Evolutionary conservation across 2,888 invertebrate species (phyloP).

Genomic region (Tolmerus cingulatus): DNA sequence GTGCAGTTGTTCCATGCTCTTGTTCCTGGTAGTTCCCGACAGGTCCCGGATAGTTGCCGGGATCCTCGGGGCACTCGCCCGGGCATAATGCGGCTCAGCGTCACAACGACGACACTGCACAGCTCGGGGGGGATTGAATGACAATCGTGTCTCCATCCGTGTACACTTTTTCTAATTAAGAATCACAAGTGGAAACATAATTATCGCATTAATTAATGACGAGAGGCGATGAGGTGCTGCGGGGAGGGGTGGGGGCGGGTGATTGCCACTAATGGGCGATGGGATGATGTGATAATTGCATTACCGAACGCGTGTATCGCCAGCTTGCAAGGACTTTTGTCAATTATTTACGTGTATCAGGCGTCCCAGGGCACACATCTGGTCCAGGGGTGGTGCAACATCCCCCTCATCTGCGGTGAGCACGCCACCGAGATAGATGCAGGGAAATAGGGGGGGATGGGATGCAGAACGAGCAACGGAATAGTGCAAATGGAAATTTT

Average conservation of each 20-base stretch:
- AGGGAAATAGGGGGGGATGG: neutral
- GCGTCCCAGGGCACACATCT: neutral
- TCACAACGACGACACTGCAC: neutral
- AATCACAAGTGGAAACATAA: constrained; percentile 34
- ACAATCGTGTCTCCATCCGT: constrained; percentile 2
- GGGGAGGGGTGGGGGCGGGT: neutral
- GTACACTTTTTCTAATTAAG: constrained; percentile 32
- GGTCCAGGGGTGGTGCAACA: neutral
- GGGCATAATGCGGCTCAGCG: neutral
- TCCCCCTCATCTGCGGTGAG: neutral
- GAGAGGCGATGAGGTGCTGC: neutral
- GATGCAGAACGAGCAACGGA: neutral
- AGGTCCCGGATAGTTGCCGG: neutral
- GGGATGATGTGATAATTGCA: constrained; percentile 19
- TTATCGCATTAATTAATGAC: constrained; percentile 35
- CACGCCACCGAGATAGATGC: neutral
- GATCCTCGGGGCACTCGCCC: neutral
- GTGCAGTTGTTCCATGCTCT: neutral
- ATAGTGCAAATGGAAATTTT: constrained; percentile 24
- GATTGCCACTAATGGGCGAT: constrained; percentile 17
- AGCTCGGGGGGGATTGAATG: neutral
- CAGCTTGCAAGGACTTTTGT: neutral
- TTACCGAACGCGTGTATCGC: neutral
- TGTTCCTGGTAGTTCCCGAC: neutral
- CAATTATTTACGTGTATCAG: constrained; percentile 3